Evolutionary conservation across 2,888 invertebrate genomes (phyloP).

Genomic region (Megaustenia siamemsis): DNA sequence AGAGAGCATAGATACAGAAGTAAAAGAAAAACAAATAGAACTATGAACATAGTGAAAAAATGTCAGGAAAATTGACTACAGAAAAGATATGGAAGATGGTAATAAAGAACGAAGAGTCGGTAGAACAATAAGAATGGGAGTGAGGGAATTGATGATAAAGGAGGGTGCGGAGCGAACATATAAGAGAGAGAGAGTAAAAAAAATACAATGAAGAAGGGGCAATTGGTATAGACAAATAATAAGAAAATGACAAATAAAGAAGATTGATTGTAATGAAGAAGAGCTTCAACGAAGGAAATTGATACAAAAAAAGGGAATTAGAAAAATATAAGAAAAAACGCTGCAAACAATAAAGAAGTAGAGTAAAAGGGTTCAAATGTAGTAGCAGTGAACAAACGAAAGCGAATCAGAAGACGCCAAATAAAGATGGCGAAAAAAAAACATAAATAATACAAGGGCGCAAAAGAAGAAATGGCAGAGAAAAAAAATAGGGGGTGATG

Average conservation of each 20-base stretch:
- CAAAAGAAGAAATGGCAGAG: not conserved
- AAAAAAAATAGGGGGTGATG: not conserved
- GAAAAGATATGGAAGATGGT: not conserved
- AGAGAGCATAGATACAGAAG: not conserved
- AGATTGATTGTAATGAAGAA: too few species aligned
- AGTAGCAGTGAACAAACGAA: not conserved
- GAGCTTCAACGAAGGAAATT: conserved; percentile 10
- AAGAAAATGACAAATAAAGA: not conserved
- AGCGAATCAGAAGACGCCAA: not conserved
- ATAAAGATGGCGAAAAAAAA: not conserved
- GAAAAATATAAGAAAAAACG: conserved; percentile 15
- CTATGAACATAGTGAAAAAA: not conserved
- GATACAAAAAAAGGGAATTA: not conserved
- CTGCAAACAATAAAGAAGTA: not conserved
- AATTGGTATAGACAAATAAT: not conserved
- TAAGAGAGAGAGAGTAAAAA: conserved; percentile 24
- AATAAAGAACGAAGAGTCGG: not conserved
- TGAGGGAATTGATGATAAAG: conserved; percentile 30
- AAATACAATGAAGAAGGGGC: not conserved
- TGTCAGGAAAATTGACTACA: not conserved
- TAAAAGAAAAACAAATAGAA: not conserved
- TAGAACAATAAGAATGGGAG: not conserved
- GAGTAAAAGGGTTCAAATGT: not conserved
- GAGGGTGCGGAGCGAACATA: conserved; percentile 1
- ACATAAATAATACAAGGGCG: not conserved